Evolutionary conservation across 2,888 invertebrate species (phyloP), one percentile per base, ranked within the genome.

Genomic region (Hyalella azteca): DNA sequence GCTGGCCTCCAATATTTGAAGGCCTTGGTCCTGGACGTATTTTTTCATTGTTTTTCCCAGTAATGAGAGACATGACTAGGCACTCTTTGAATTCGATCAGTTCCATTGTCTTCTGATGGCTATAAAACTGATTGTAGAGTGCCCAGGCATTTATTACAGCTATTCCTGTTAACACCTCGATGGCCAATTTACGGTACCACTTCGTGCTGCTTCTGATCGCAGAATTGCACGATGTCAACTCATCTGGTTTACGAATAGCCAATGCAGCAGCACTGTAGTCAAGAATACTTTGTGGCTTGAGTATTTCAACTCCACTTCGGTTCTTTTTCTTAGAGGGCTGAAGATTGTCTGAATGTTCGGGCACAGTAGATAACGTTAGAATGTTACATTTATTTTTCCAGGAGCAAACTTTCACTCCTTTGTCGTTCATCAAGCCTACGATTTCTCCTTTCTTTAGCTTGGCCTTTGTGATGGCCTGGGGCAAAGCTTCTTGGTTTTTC

Each of bases 301-400:
- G 39, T 77, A 60, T 66, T n/a, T 80, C 80, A 73, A 48, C 49
- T 26, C 73, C 77, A 77, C 26, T 41, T 49, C 36, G 60, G 49
- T 54, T 39, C 19, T 39, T 26, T 19, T 66, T 66, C 39, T 78
- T 73, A 39, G 80, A 66, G 66, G 73, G 32, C 19, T 39, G 22
- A 11, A 78, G 49, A 11, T 40, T 73, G 40, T 50, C 66, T 59
- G 45, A 36, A 77, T 80, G 73, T 66, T 78, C 77, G 39, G 77
- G 80, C 49, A 78, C 77, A 66, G 77, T 78, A 40, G 80, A 77
- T 50, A 80, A 50, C 26, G 59, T 80, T 40, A 77, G 29, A 3
- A 80, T 50, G 45, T 66, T 77, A n/a, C 80, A 60, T 45, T 80
- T 60, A 49, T 77, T 77, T 60, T 77, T 77, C 73, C 77, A 80